phyloP scores from a whole-genome alignment of 2,888 invertebrate species.

The Iphiclides podalirius region DNA sequence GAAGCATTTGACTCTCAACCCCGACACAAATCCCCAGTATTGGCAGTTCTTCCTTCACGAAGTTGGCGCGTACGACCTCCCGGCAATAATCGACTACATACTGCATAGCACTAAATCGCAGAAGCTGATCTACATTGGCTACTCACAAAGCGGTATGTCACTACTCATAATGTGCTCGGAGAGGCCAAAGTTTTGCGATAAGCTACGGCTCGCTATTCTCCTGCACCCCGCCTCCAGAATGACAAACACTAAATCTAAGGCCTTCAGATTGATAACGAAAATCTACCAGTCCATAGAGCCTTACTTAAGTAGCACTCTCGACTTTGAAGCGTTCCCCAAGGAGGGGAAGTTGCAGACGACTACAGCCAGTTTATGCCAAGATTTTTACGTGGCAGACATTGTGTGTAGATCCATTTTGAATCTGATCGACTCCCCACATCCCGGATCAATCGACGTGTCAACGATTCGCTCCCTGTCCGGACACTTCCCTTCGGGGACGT shows the following conservation, averaged over 20 bases:
- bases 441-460: constrained; percentile 47
- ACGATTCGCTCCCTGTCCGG: constrained; percentile 43
- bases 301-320: constrained; percentile 33
- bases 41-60: constrained; percentile 83
- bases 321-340: constrained; percentile 48
- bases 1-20: constrained; percentile 63
- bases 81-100: constrained; percentile 75
- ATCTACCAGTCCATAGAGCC: constrained; percentile 34
- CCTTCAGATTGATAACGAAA: constrained; percentile 35
- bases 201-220: constrained; percentile 79
- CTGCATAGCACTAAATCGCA: constrained; percentile 40
- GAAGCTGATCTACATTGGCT: constrained; percentile 81
- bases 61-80: constrained; percentile 87
- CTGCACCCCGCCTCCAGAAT: constrained; percentile 82
- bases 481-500: constrained; percentile 57
- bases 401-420: constrained; percentile 39
- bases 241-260: constrained; percentile 55
- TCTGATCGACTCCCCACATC: constrained; percentile 45
- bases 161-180: constrained; percentile 84
- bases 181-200: constrained; percentile 82
- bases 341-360: constrained; percentile 48
- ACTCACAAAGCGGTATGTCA: constrained; percentile 85
- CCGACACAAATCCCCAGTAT: constrained; percentile 56
- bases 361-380: constrained; percentile 47
- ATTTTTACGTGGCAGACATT: constrained; percentile 35